phyloP scores from a whole-genome alignment of 2,797 vertebrate genomes.

The Phataginus tricuspis region DNA sequence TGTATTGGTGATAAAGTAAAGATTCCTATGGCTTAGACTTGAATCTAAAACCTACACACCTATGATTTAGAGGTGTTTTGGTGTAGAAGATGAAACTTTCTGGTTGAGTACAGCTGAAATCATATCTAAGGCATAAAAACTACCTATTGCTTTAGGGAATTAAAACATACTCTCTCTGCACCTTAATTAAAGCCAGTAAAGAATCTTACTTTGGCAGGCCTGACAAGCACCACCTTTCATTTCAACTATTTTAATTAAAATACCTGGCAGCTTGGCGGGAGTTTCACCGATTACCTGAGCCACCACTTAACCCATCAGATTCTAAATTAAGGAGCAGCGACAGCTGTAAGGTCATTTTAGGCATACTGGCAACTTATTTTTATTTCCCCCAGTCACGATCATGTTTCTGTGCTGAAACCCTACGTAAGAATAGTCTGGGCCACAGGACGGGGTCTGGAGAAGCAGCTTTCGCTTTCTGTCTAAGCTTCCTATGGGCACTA shows the following conservation, averaged over 20 bases:
- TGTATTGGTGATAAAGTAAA: background rate
- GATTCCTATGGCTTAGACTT: background rate
- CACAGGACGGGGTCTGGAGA: background rate
- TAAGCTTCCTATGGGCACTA: background rate
- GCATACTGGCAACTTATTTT: conserved; percentile 63
- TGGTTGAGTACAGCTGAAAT: background rate
- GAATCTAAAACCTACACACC: background rate
- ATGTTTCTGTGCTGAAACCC: background rate
- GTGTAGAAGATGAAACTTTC: background rate
- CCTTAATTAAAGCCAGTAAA: conserved; percentile 69
- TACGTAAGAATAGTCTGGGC: background rate
- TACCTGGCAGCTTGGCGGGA: conserved; percentile 47
- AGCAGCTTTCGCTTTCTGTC: background rate
- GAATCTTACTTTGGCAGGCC: conserved; percentile 29
- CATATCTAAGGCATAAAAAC: conserved; percentile 25
- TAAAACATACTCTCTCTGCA: conserved; percentile 70
- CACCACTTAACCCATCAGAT: conserved; percentile 67
- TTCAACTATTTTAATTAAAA: conserved; percentile 77
- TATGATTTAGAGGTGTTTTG: conserved; percentile 9
- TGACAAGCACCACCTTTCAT: conserved; percentile 71
- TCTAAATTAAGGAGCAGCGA: conserved; percentile 61
- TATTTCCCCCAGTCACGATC: conserved; percentile 49
- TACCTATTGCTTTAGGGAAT: background rate
- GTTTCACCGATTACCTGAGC: conserved; percentile 60
- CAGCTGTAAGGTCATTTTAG: conserved; percentile 48